A percentile compares a stretch with the other conserved stretches of the same genome.
Evolutionary conservation across 2,113 vertebrate species (phyloP).

Genomic region (Gambusia affinis): DNA sequence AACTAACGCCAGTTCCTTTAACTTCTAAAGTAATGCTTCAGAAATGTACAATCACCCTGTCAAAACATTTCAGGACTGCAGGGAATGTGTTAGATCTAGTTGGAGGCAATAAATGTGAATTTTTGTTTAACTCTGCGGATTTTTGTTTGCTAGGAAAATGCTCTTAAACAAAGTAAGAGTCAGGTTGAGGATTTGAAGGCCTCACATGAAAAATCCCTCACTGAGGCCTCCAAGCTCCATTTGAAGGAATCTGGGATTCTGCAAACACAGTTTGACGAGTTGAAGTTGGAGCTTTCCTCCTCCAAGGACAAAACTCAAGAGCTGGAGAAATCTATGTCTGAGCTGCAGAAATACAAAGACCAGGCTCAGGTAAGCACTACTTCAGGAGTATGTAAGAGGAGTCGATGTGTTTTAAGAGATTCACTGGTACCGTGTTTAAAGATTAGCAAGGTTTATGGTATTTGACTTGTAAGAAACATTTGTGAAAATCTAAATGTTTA

Average conservation of each 20-base stretch:
- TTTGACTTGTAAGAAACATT: background rate
- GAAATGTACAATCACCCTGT: background rate
- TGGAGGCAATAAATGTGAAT: background rate
- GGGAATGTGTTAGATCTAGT: background rate
- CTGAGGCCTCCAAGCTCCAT: constrained; percentile 76
- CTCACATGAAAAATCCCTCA: constrained; percentile 78
- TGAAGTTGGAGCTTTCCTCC: constrained; percentile 76
- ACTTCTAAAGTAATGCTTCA: background rate
- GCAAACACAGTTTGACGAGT: constrained; percentile 68
- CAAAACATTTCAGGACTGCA: background rate
- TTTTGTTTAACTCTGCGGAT: background rate
- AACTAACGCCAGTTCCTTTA: background rate
- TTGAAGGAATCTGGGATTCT: constrained; percentile 74
- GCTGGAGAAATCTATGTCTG: constrained; percentile 80
- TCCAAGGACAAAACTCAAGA: constrained; percentile 73
- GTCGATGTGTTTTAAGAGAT: background rate
- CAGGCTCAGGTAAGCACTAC: constrained; percentile 81
- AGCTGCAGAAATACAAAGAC: constrained; percentile 84
- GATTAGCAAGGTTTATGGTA: background rate
- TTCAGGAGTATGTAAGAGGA: background rate
- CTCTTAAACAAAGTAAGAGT: constrained; percentile 74
- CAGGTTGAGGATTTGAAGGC: constrained; percentile 81
- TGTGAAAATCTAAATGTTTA: background rate
- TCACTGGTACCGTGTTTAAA: background rate
- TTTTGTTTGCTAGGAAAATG: constrained; percentile 67